Percentiles rank a stretch among this genome's conserved stretches.
phyloP scores from a whole-genome alignment of 2,113 vertebrate species.

The Gulo gulo region DNA sequence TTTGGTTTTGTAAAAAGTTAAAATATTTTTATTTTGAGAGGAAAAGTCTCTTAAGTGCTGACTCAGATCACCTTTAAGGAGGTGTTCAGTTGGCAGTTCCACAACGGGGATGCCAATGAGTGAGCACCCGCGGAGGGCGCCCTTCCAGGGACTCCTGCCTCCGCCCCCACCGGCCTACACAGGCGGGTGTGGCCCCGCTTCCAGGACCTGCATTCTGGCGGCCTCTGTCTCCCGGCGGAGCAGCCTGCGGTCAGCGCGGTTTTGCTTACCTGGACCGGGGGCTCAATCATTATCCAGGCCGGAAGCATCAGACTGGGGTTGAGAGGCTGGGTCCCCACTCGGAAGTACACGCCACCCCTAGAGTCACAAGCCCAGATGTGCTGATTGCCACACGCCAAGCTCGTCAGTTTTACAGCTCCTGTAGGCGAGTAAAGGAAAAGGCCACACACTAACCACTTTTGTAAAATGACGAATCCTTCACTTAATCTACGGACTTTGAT shows the following conservation, averaged over 20 bases:
- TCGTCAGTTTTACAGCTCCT: constrained; percentile 90
- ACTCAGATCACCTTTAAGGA: not conserved
- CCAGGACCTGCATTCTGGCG: accelerated
- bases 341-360: constrained; percentile 93
- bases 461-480: not conserved
- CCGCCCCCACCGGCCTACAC: accelerated
- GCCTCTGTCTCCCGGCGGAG: not conserved
- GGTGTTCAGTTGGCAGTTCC: not conserved
- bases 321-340: constrained; percentile 96
- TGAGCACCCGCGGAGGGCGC: accelerated
- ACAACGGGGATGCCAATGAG: accelerated
- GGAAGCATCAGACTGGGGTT: constrained; percentile 99
- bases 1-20: not conserved
- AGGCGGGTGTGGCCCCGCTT: accelerated
- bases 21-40: not conserved
- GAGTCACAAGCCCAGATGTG: constrained; percentile 96
- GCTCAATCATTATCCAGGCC: constrained; percentile 96
- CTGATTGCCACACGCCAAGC: constrained; percentile 94
- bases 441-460: not conserved
- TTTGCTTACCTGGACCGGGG: constrained; percentile 89
- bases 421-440: constrained; percentile 1
- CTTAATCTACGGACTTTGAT: not conserved
- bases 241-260: accelerated
- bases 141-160: accelerated
- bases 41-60: not conserved